Evolutionary conservation across 1,140 invertebrate species (phyloP), one percentile per base, ranked within the genome.

Genomic region (Helicorthomorpha holstii): DNA sequence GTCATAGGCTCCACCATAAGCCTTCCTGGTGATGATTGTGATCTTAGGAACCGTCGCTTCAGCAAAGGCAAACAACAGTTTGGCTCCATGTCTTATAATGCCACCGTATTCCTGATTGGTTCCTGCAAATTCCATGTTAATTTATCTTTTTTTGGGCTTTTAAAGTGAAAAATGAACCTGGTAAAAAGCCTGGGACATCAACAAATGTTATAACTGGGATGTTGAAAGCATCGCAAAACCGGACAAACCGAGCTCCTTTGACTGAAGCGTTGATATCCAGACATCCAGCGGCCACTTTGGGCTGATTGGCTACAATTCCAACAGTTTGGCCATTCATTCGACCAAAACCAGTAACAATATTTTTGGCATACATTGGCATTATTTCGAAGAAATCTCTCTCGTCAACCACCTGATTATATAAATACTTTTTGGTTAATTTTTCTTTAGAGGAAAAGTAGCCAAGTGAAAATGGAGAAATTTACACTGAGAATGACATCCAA

Each of bases 31-130:
- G 51, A 83, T 83, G 34, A 83, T 68, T 14, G 80, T 83, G 34
- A 83, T 76, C 64, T 83, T 83, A 1, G 81, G 81, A 14, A 83
- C 81, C 21, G 80, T 83, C 12, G 81, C 81, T 65, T 83, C 81
- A 52, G 80, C 81, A 66, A 73, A 83, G 48, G 81, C 81, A 66
- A 77, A 83, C 12, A 83, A 60, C n/a, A 83, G 65, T 64, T 83
- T 83, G n/a, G 81, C 81, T 34, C 81, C 81, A 64, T 83, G 80
- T 48, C 79, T 66, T 52, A 83, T 83, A 56, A 82, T 81, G 25
- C 80, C 80, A 51, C 73, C 75, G 64, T 81, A 78, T 64, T 83
- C 81, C 61, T 83, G 80, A 46, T 67, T 62, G 3, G 77, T 78
- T 23, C 78, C 78, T 65, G 55, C n/a, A n/a, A n/a, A n/a, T n/a